Conservation (phyloP, 2,797 vertebrate genomes). For the Gobionotothen gibberifrons region DNA sequence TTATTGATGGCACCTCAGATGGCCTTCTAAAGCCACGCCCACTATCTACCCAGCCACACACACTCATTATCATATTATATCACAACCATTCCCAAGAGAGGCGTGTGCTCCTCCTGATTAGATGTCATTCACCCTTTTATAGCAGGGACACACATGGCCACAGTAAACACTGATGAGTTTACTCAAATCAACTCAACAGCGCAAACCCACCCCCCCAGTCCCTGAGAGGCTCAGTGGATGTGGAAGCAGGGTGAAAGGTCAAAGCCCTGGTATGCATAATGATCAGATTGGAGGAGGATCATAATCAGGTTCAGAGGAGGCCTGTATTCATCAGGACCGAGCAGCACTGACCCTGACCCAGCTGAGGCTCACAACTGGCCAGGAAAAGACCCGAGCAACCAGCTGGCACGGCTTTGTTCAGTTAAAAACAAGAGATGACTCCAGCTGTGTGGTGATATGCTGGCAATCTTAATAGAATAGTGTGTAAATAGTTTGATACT, state of each 20-base stretch:
- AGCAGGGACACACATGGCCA: slow-evolving; percentile 14
- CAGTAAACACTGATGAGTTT: slow-evolving; percentile 16
- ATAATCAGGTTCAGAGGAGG: slow-evolving; percentile 61
- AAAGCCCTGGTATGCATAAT: slow-evolving; percentile 53
- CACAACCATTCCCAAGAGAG: slow-evolving; percentile 41
- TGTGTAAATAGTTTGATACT: slow-evolving; percentile 7
- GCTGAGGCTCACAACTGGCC: slow-evolving; percentile 65
- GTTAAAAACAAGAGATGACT: slow-evolving; percentile 34
- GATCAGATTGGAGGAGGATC: slow-evolving; percentile 66
- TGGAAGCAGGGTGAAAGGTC: slow-evolving; percentile 67
- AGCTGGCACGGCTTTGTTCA: slow-evolving; percentile 56
- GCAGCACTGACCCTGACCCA: slow-evolving; percentile 60
- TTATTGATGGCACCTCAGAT: slow-evolving; percentile 26
- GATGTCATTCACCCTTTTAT: slow-evolving; percentile 42
- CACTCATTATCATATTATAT: slow-evolving; percentile 22
- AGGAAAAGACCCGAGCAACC: slow-evolving; percentile 44
- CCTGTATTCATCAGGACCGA: slow-evolving; percentile 58
- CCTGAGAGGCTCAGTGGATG: slow-evolving; percentile 41
- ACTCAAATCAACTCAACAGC: slow-evolving; percentile 48
- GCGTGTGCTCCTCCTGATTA: slow-evolving; percentile 15
- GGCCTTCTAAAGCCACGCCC: slow-evolving; percentile 25
- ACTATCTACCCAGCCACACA: neutral
- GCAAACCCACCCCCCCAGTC: slow-evolving; percentile 5
- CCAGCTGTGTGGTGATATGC: slow-evolving; percentile 2
- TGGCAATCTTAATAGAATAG: slow-evolving; percentile 16